Percentiles rank a stretch among this genome's conserved stretches.
phyloP scores from a whole-genome alignment of 2,888 invertebrate genomes.

The Alitta virens region DNA sequence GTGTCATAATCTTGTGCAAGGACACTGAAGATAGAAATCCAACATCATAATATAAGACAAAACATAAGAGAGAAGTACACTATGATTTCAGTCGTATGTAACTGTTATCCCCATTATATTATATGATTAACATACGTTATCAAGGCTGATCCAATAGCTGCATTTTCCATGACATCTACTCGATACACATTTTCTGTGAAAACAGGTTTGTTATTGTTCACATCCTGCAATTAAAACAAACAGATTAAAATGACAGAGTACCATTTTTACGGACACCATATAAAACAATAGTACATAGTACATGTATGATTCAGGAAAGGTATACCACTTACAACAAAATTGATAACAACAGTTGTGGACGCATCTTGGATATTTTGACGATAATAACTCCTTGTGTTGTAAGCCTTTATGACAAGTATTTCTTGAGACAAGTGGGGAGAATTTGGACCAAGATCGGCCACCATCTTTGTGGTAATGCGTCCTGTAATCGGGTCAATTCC shows the following conservation, averaged over 20 bases:
- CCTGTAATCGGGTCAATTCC: constrained; percentile 10
- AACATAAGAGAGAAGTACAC: not conserved
- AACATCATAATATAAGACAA: not conserved
- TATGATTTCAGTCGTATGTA: not conserved
- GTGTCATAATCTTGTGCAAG: constrained; percentile 7
- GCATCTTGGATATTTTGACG: not conserved
- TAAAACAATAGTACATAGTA: not conserved
- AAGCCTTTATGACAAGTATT: constrained; percentile 8
- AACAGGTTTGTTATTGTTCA: constrained; percentile 20
- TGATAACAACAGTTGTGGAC: constrained; percentile 5
- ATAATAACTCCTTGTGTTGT: constrained; percentile 6
- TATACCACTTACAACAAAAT: constrained; percentile 3
- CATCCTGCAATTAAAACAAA: constrained; percentile 14
- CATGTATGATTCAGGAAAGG: not conserved
- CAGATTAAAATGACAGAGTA: not conserved
- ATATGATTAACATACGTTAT: constrained; percentile 9
- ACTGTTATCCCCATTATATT: not conserved
- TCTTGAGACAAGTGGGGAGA: not conserved
- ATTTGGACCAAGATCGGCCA: not conserved
- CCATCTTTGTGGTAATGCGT: not conserved
- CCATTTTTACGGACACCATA: not conserved
- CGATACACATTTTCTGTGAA: constrained; percentile 14
- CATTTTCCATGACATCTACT: constrained; percentile 9
- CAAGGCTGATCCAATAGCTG: constrained; percentile 8
- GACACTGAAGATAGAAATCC: constrained; percentile 7